Evolutionary conservation across 2,888 invertebrate species (phyloP), one percentile per base, ranked within the genome.

Genomic region (Xestia ashworthii): DNA sequence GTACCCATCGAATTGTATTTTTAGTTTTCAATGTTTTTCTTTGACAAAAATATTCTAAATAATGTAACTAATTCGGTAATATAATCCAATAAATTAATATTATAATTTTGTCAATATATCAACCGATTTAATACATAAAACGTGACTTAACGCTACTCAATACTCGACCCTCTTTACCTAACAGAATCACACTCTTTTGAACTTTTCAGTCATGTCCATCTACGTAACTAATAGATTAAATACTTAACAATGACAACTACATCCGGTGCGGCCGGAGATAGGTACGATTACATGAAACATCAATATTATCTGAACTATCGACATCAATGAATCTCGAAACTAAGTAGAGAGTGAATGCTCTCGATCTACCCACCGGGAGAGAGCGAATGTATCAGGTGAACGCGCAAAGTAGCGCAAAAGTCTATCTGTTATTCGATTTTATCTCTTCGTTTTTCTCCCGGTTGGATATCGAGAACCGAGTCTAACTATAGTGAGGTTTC

Each of bases 181-280:
- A 89, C 67, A 78, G 86, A 87, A 92, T 93, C 93, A 93, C 93
- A 93, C 92, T 87, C 89, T 93, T 50, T 94, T 94, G 94, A 93
- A 94, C 94, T 93, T 87, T 91, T 93, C 93, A 93, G 93, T 92
- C 92, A 89, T 87, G 88, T 90, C 89, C 76, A 84, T 86, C 88
- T 89, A 90, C 83, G 79, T 81, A 87, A 86, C 87, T 86, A 88
- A 83, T 77, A 80, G 77, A 85, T 85, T 85, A 84, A 89, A 89
- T 80, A 84, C 80, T 80, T 84, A 82, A 86, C 82, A 81, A 38
- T 74, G 76, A 80, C 71, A 74, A 78, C 75, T 78, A 81, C 58
- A 62, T 71, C 78, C 76, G 74, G 71, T 72, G 81, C 60, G 64
- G 46, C 76, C 75, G 78, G 80, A 86, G 75, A 66, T 77, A 58